Evolutionary conservation across 23 tunicate genomes (phyloP).

Genomic region (Halocynthia roretzi): DNA sequence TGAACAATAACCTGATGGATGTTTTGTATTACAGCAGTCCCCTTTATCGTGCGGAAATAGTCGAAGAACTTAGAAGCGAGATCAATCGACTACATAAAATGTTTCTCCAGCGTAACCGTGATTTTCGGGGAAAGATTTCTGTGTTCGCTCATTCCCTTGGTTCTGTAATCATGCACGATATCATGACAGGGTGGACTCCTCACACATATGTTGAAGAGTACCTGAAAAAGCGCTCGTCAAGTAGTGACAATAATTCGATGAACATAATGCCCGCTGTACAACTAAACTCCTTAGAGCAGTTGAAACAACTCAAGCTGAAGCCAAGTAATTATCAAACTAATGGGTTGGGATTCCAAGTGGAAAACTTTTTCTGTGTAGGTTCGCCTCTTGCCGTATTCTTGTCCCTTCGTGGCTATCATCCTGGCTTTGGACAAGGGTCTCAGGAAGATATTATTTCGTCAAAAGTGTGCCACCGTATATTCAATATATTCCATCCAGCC

Average conservation of each 20-base stretch:
- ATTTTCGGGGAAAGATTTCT: slow-evolving; percentile 65
- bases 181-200: slow-evolving; percentile 54
- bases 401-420: slow-evolving; percentile 53
- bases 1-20: slow-evolving; percentile 86
- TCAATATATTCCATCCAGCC: slow-evolving; percentile 83
- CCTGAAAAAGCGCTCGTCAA: neutral
- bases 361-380: slow-evolving; percentile 68
- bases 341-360: slow-evolving; percentile 39
- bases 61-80: slow-evolving; percentile 41
- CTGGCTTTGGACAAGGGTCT: slow-evolving; percentile 6
- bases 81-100: slow-evolving; percentile 36
- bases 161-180: slow-evolving; percentile 67
- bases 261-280: neutral
- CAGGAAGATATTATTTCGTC: slow-evolving; percentile 41
- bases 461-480: slow-evolving; percentile 24
- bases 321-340: neutral
- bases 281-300: neutral
- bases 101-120: slow-evolving; percentile 62
- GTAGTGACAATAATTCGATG: neutral
- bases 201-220: slow-evolving; percentile 13
- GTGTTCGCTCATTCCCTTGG: slow-evolving; percentile 86
- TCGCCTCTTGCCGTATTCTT: slow-evolving; percentile 77
- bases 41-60: slow-evolving; percentile 49
- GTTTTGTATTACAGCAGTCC: slow-evolving; percentile 86
- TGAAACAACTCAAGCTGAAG: neutral